Evolutionary conservation across 2,797 vertebrate genomes (phyloP), one percentile per base, ranked within the genome.

Genomic region (Rhinatrema bivittatum): DNA sequence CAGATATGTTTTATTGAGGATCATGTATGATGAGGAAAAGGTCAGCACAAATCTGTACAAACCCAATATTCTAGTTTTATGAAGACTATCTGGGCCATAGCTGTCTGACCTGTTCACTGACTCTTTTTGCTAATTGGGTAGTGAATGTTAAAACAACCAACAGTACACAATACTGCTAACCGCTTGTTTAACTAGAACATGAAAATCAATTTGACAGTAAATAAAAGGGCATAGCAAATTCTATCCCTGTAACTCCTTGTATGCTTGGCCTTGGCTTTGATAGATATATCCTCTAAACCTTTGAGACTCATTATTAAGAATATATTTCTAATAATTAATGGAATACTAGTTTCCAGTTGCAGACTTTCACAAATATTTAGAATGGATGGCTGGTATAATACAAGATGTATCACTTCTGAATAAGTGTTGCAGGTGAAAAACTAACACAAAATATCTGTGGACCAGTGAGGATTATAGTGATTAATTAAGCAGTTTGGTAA

Each of bases 201-300:
- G 53, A 74, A 83, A 80, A 79, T 84, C 75, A 75, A 78, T 80
- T 59, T 70, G 36, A 50, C 10, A 26, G 57, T 46, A 72, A 59
- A 42, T 58, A 37, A 70, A 80, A 73, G 65, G 79, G 60, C 66
- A 76, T 5, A 54, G 49, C 39, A 71, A 73, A 61, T 29, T 47
- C 32, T 21, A 21, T 61, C 49, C 47, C 66, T 54, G 28, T 34
- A 50, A 61, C 69, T 46, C 20, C 62, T 55, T 53, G 43, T 54
- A 32, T 42, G 35, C 62, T 62, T 46, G 53, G 58, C 55, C 62
- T 63, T 68, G 55, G 45, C 15, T 62, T 73, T 46, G 55, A 51
- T 56, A 60, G 45, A 50, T 63, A 24, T 10, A 37, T 50, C 56
- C 56, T 56, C 56, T 52, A 53, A 63, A 38, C 30, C 60, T 13